A percentile compares a stretch with the other conserved stretches of the same genome.
Conservation (phyloP, 2,797 vertebrate genomes). For the Rhinophrynus dorsalis region DNA sequence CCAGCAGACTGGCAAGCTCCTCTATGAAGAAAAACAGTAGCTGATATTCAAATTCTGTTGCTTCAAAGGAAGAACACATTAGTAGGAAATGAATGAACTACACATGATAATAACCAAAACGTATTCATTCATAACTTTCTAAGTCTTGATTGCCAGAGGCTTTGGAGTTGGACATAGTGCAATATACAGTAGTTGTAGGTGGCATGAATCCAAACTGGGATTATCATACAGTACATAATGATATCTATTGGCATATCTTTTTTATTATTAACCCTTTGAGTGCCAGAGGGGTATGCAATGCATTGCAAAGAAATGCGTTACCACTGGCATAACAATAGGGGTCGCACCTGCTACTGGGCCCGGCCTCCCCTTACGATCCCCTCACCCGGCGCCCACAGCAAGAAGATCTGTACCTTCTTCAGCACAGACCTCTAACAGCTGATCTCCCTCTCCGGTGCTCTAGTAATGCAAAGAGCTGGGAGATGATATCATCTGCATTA, state of each 20-base stretch:
- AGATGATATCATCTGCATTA: no score
- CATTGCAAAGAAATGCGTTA: no score
- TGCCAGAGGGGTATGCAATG: no score
- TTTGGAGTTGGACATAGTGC: slow-evolving; percentile 1
- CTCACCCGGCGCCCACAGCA: no score
- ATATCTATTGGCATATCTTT: neutral
- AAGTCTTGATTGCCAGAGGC: neutral
- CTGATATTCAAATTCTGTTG: slow-evolving; percentile 33
- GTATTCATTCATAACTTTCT: slow-evolving; percentile 25
- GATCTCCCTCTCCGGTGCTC: no score
- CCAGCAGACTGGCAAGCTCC: slow-evolving; percentile 39
- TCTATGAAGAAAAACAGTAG: slow-evolving; percentile 36
- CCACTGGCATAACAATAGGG: no score
- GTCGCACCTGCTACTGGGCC: no score
- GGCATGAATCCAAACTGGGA: neutral
- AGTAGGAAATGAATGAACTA: slow-evolving; percentile 28
- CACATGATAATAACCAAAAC: slow-evolving; percentile 28
- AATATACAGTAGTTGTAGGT: neutral
- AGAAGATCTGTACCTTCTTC: no score
- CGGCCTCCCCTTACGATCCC: no score
- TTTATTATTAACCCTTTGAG: no score
- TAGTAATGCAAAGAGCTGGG: no score
- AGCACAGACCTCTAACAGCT: no score
- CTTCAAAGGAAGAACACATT: slow-evolving; percentile 44
- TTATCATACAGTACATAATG: neutral